Conservation (phyloP, 2,888 invertebrate species). For the Epinotia demarniana region DNA sequence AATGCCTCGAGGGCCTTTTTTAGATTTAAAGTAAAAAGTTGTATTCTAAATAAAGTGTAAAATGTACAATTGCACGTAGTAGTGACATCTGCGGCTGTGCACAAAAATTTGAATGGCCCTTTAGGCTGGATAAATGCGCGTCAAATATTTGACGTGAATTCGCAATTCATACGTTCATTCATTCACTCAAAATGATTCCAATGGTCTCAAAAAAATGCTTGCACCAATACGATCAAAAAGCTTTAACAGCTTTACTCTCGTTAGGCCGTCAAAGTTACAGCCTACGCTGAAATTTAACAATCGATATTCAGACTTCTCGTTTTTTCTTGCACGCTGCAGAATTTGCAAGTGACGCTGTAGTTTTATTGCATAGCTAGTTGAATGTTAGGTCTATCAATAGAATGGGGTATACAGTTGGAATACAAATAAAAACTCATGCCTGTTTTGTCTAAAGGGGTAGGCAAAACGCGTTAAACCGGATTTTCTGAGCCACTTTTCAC, state of each 20-base stretch:
- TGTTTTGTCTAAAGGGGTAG: no score
- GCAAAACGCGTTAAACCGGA: no score
- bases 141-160: not conserved
- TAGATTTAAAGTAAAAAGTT: no score
- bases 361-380: conserved; percentile 27
- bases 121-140: not conserved
- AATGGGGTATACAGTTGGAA: not conserved
- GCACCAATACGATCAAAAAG: not conserved
- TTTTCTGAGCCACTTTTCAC: no score
- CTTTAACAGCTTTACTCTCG: conserved; percentile 15
- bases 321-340: conserved; percentile 25
- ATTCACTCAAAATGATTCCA: not conserved
- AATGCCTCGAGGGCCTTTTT: no score
- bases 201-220: not conserved
- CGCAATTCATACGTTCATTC: no score
- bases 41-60: no score
- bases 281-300: conserved; percentile 23
- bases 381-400: conserved; percentile 30
- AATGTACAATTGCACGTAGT: no score
- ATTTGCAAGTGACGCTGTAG: conserved; percentile 17
- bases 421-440: no score
- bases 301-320: conserved; percentile 34
- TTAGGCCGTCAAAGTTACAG: conserved; percentile 28
- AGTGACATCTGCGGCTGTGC: no score
- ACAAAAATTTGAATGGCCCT: no score